Evolutionary conservation across 2,888 invertebrate genomes (phyloP), one percentile per base, ranked within the genome.

Genomic region (Lasioglossum morio): DNA sequence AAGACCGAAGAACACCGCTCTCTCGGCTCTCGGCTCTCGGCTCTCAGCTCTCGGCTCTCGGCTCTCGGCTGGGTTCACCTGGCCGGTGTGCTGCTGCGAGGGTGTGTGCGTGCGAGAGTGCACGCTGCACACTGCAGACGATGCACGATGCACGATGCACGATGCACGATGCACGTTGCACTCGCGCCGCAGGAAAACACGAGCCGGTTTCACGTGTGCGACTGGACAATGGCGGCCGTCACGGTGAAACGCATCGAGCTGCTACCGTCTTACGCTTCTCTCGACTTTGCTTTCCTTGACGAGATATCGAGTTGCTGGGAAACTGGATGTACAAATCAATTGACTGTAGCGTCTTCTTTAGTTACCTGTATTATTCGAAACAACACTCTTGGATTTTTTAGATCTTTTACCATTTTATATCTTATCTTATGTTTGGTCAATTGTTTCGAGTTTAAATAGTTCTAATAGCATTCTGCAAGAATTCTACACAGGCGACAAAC

Each of bases 171-270:
- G 37, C 78, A 75, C 82, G 77, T 70, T 73, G 43, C 57, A 37
- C 23, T 53, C 53, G 46, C 48, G 60, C 66, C 76, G 60, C 53
- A 77, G 80, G 80, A 80, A 81, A 80, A 77, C 77, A 77, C 79
- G 79, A 79, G 88, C 82, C 80, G 88, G 84, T 81, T 87, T 86
- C 86, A 87, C 90, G 89, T 86, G 89, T 84, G 76, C 74, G 60
- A 76, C 60, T 75, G 77, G 87, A 93, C 93, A 93, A 93, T 93
- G 93, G 90, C 91, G 89, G 88, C 89, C 91, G 93, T 92, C 92
- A 92, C 92, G 92, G 85, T 92, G 91, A 92, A 92, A 90, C 81
- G 89, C 89, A 85, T 84, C 63, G 70, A 23, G 85, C 85, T 57
- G 91, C 92, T 91, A 92, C 92, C 89, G 92, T 92, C 90, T 92